A percentile compares a stretch with the other conserved stretches of the same genome.
Conservation (phyloP, 2,888 invertebrate species). For the Petrophora chlorosata region DNA sequence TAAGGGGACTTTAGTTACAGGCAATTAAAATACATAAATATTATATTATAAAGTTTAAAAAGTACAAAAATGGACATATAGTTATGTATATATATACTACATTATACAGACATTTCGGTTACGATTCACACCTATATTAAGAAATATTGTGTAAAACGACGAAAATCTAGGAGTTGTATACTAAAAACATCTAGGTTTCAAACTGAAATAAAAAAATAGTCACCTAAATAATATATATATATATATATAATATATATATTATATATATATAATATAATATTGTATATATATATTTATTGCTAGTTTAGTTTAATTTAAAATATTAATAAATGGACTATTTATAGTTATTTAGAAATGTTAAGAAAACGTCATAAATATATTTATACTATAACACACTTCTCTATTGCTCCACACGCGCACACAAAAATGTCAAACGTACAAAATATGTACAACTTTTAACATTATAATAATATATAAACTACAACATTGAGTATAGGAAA, state of each 20-base stretch:
- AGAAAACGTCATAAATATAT: conserved; percentile 19
- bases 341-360: conserved; percentile 17
- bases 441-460: conserved; percentile 36
- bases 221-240: not conserved
- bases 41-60: not conserved
- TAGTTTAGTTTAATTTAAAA: conserved; percentile 1
- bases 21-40: not conserved
- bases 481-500: conserved; percentile 24
- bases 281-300: not conserved
- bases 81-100: not conserved
- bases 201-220: not conserved
- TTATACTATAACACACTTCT: conserved; percentile 24
- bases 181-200: not conserved
- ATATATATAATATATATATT: not conserved
- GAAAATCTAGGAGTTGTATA: conserved; percentile 5
- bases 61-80: not conserved
- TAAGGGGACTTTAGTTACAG: conserved; percentile 6
- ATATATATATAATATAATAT: not conserved
- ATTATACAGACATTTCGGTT: not conserved
- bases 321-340: conserved; percentile 13
- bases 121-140: conserved; percentile 19
- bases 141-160: conserved; percentile 20
- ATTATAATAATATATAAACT: conserved; percentile 25
- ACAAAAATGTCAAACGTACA: conserved; percentile 42
- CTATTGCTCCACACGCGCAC: conserved; percentile 36